These are phyloP conservation scores for Gryon sp. DNA, from an alignment of 1,140 invertebrate species.

Conservation along the genomic window DNA sequence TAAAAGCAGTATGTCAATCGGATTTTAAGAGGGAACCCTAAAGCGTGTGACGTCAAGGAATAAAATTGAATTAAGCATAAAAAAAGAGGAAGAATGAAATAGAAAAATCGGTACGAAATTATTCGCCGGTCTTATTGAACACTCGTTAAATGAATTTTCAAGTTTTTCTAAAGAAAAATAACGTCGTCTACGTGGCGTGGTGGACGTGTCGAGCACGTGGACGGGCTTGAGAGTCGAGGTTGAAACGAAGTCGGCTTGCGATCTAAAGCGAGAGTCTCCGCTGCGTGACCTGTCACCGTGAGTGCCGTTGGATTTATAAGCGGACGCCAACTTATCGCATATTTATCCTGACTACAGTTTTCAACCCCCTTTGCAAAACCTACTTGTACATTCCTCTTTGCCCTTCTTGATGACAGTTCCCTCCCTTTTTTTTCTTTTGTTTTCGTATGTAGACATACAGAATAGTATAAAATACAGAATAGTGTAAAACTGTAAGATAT, in stretches of 20 bases:
- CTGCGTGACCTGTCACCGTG: constrained; percentile 80
- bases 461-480: no score
- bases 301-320: constrained; percentile 77
- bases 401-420: constrained; percentile 43
- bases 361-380: constrained; percentile 49
- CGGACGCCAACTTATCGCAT: constrained; percentile 79
- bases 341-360: constrained; percentile 73
- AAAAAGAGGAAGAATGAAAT: constrained; percentile 2
- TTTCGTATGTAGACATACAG: no score
- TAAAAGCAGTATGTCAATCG: constrained; percentile 35
- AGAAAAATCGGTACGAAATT: constrained; percentile 2
- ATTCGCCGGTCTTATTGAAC: constrained; percentile 12
- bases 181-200: constrained; percentile 8
- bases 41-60: not conserved
- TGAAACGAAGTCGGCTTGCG: constrained; percentile 45
- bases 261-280: constrained; percentile 66
- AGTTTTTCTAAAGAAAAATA: constrained; percentile 30
- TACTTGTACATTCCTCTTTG: constrained; percentile 20
- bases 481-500: no score
- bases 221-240: constrained; percentile 44
- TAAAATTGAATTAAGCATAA: constrained; percentile 19
- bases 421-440: constrained; percentile 10
- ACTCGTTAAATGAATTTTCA: constrained; percentile 26
- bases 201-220: constrained; percentile 38
- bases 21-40: no score